phyloP scores from a whole-genome alignment of 2,888 invertebrate species.

The Tanypteryx hageni region DNA sequence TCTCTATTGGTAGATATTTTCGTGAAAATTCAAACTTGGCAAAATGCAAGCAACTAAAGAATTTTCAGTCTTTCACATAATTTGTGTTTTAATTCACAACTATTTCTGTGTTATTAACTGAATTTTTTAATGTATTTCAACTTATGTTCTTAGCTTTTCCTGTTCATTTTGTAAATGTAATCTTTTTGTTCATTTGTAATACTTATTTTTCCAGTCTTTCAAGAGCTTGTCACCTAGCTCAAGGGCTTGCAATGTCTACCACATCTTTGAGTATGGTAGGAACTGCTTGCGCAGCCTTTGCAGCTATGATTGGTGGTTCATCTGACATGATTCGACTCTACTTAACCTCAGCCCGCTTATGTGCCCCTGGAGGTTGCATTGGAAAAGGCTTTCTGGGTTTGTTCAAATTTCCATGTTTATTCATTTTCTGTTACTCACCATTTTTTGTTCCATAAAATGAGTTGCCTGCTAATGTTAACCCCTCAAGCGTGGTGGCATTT shows the following conservation, averaged over 20 bases:
- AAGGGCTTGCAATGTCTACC: constrained; percentile 37
- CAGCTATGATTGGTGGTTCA: constrained; percentile 45
- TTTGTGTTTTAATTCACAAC: too few species aligned
- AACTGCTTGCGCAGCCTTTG: constrained; percentile 46
- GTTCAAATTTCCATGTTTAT: neutral
- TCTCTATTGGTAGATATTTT: too few species aligned
- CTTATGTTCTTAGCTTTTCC: too few species aligned
- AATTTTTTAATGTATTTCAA: too few species aligned
- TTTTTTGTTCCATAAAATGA: neutral
- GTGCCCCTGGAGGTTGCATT: neutral
- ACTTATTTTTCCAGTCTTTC: neutral
- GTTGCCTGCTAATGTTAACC: neutral
- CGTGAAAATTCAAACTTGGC: too few species aligned
- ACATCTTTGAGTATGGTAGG: constrained; percentile 54
- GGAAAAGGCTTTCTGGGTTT: constrained; percentile 36
- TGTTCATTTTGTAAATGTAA: too few species aligned
- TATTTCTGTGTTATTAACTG: too few species aligned
- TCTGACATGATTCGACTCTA: constrained; percentile 28
- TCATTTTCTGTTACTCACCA: neutral
- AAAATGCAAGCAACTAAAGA: too few species aligned
- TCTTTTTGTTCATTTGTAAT: neutral
- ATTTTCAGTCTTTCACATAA: too few species aligned
- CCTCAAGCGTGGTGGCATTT: too few species aligned
- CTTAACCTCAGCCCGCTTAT: neutral
- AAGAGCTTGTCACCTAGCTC: constrained; percentile 21